Evolutionary conservation across 2,797 vertebrate genomes (phyloP).

Genomic region (Masticophis lateralis): DNA sequence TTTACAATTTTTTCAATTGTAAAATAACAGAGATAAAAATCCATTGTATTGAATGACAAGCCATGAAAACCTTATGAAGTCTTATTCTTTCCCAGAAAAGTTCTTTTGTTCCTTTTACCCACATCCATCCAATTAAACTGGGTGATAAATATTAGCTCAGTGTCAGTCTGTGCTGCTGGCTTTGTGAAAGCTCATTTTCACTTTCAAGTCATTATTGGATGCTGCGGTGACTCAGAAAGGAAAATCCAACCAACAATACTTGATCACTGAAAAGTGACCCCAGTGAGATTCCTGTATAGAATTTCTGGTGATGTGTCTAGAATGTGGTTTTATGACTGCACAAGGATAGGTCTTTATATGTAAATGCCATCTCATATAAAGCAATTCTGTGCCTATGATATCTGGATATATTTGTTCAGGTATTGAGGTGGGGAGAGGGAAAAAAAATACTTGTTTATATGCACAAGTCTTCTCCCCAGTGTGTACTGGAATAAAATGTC

Average conservation of each 20-base stretch:
- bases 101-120: background rate
- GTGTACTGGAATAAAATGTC: background rate
- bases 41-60: background rate
- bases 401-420: background rate
- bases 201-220: background rate
- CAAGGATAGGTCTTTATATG: background rate
- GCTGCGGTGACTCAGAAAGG: background rate
- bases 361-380: background rate
- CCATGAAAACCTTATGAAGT: background rate
- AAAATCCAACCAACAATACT: background rate
- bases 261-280: background rate
- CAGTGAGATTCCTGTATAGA: background rate
- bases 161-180: background rate
- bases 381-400: background rate
- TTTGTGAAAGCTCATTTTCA: background rate
- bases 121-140: background rate
- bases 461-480: background rate
- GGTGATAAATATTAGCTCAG: background rate
- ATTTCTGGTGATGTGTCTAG: background rate
- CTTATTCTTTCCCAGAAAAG: background rate
- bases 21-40: background rate
- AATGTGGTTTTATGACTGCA: background rate
- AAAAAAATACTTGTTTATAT: background rate
- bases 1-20: background rate
- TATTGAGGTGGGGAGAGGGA: background rate